Evolutionary conservation across 2,888 invertebrate species (phyloP).

Genomic region (Andricus curvator): DNA sequence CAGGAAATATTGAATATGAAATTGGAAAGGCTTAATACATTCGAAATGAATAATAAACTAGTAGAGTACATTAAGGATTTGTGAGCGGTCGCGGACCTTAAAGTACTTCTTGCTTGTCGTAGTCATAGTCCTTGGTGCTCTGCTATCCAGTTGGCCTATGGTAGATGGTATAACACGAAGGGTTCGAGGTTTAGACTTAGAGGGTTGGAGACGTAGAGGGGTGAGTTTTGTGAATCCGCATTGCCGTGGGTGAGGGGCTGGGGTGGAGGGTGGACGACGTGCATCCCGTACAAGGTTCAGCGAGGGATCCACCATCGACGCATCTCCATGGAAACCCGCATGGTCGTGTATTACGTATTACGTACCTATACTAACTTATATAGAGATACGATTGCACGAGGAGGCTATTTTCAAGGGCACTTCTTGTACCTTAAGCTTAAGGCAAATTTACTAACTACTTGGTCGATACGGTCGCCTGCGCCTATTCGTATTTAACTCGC

Average conservation of each 20-base stretch:
- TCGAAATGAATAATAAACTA: neutral
- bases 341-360: slow-evolving; percentile 43
- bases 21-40: neutral
- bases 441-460: slow-evolving; percentile 25
- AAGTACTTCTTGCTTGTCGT: slow-evolving; percentile 41
- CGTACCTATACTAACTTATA: slow-evolving; percentile 32
- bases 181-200: slow-evolving; percentile 49
- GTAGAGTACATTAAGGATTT: neutral
- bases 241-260: slow-evolving; percentile 30
- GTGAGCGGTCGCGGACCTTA: slow-evolving; percentile 43
- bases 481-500: neutral
- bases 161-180: slow-evolving; percentile 42
- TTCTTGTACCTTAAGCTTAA: slow-evolving; percentile 36
- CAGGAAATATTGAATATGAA: neutral
- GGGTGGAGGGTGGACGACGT: slow-evolving; percentile 43
- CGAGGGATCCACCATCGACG: slow-evolving; percentile 49
- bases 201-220: slow-evolving; percentile 45
- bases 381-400: slow-evolving; percentile 43
- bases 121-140: neutral
- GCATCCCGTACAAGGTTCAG: slow-evolving; percentile 49
- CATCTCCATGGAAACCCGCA: slow-evolving; percentile 57
- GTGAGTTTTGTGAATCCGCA: slow-evolving; percentile 37
- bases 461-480: slow-evolving; percentile 14
- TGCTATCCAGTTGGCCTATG: slow-evolving; percentile 40
- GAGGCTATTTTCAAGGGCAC: slow-evolving; percentile 47